Evolutionary conservation across 2,797 vertebrate genomes (phyloP).

Genomic region (Sebastes cheni): DNA sequence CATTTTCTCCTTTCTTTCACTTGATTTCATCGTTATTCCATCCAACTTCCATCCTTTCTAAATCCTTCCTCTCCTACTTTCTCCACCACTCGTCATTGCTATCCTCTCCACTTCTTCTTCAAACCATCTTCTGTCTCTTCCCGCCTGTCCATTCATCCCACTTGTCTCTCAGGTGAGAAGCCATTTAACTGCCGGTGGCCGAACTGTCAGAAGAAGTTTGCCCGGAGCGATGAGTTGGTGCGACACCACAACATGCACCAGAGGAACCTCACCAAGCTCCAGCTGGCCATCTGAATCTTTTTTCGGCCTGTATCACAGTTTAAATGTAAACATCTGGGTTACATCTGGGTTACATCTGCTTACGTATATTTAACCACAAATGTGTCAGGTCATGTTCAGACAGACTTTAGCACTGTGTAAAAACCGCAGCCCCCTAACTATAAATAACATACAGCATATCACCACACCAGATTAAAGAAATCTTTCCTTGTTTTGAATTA

Average conservation of each 20-base stretch:
- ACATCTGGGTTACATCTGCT: conserved; percentile 26
- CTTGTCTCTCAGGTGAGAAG: conserved; percentile 89
- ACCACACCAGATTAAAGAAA: neutral
- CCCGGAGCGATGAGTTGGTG: conserved; percentile 96
- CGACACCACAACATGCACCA: conserved; percentile 99
- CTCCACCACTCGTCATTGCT: neutral
- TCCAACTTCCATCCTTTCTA: neutral
- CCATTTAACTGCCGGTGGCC: conserved; percentile 98
- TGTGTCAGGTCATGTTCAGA: neutral
- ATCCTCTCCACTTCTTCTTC: neutral
- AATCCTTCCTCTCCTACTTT: neutral
- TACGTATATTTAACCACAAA: neutral
- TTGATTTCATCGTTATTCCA: neutral
- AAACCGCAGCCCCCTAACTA: neutral
- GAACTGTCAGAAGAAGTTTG: conserved; percentile 99
- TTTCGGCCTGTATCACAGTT: neutral
- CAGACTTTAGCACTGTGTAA: neutral
- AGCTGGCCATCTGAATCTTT: conserved; percentile 89
- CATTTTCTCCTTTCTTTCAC: neutral
- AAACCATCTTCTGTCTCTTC: neutral
- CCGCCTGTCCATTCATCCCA: neutral
- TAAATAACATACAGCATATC: neutral
- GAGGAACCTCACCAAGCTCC: conserved; percentile 98
- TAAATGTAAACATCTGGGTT: conserved; percentile 21
- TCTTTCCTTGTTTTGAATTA: neutral